A percentile compares a stretch with the other conserved stretches of the same genome.
These are phyloP conservation scores for Euzetes globulus DNA, from an alignment of 2,888 invertebrate genomes.

Conservation along the genomic window DNA sequence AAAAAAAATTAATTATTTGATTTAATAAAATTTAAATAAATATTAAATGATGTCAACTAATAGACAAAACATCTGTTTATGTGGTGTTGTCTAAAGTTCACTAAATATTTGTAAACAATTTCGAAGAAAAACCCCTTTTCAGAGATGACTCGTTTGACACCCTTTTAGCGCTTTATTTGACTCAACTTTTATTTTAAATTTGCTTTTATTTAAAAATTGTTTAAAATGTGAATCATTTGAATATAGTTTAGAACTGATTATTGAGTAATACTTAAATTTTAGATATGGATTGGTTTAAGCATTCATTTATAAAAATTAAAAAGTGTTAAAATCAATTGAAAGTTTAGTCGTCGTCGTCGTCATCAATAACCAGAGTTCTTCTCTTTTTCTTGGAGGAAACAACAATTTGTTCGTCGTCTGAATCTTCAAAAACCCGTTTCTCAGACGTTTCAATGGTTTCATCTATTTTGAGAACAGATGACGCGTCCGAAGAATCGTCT, in stretches of 20 bases:
- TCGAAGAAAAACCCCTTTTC: too few relatives aligned
- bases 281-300: too few relatives aligned
- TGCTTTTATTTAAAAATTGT: neutral
- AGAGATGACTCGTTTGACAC: neutral
- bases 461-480: neutral
- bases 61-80: neutral
- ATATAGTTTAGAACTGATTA: too few relatives aligned
- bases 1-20: neutral
- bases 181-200: neutral
- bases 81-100: neutral
- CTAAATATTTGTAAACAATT: neutral
- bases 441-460: neutral
- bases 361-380: neutral
- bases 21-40: neutral
- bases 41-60: neutral
- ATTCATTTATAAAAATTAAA: too few relatives aligned
- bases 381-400: neutral
- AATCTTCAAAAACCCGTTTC: conserved; percentile 1
- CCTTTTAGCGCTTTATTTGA: neutral
- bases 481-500: neutral
- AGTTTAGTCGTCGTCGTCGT: neutral
- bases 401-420: conserved; percentile 5
- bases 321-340: too few relatives aligned
- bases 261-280: too few relatives aligned
- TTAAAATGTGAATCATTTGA: too few relatives aligned